A percentile compares a stretch with the other conserved stretches of the same genome.
phyloP scores from a whole-genome alignment of 2,888 invertebrate species.

The Drosophila yooni region DNA sequence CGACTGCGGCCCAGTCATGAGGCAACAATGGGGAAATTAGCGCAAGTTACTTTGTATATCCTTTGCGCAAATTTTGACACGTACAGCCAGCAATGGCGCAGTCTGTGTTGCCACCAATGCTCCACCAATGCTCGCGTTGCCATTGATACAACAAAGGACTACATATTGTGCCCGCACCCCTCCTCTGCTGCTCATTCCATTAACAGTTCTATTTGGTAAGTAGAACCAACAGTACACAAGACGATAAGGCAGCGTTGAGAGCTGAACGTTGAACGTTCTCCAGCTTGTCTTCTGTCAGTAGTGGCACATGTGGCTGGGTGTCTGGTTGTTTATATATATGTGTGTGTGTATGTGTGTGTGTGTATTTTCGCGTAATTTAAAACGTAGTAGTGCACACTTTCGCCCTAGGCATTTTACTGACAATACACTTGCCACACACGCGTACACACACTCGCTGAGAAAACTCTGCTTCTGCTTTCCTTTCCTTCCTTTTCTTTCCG shows the following conservation, averaged over 20 bases:
- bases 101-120: conserved; percentile 15
- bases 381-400: conserved; percentile 81
- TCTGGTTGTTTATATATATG: neutral
- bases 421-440: conserved; percentile 69
- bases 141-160: conserved; percentile 69
- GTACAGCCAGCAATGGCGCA: conserved; percentile 32
- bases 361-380: conserved; percentile 76
- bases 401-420: conserved; percentile 77
- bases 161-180: conserved; percentile 50
- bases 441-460: conserved; percentile 30
- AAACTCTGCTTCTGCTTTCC: conserved; percentile 20
- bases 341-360: conserved; percentile 42
- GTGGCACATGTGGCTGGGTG: conserved; percentile 6
- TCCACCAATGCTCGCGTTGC: conserved; percentile 40
- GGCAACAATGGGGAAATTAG: conserved; percentile 71
- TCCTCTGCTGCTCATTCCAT: conserved; percentile 40
- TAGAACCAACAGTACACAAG: conserved; percentile 44
- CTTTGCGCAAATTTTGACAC: conserved; percentile 74
- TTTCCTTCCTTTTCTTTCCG: conserved; percentile 8
- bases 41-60: conserved; percentile 74
- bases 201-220: conserved; percentile 48
- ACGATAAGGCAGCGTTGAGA: conserved; percentile 23
- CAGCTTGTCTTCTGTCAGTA: conserved; percentile 39
- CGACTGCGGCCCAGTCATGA: neutral
- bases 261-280: conserved; percentile 29